phyloP scores from a whole-genome alignment of 2,888 invertebrate species.

The Unio delphinus region DNA sequence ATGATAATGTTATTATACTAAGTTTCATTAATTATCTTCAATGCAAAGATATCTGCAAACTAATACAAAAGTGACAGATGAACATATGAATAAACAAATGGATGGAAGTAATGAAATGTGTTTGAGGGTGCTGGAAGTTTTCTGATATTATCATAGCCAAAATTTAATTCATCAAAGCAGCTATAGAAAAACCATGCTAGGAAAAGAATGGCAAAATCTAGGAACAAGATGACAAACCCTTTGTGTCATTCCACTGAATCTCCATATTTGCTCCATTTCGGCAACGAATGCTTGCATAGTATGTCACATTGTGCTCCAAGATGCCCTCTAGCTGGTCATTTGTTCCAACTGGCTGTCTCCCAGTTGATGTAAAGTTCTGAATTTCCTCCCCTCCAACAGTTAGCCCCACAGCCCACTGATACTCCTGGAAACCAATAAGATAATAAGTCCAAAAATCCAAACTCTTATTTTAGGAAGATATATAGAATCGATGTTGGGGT shows the following conservation, averaged over 20 bases:
- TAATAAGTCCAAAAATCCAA: no score
- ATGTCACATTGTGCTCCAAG: slow-evolving; percentile 37
- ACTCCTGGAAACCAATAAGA: slow-evolving; percentile 30
- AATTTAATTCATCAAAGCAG: background rate
- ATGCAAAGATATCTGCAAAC: no score
- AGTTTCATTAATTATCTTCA: no score
- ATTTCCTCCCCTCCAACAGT: slow-evolving; percentile 37
- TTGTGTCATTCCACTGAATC: slow-evolving; percentile 24
- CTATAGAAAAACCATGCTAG: slow-evolving; percentile 1
- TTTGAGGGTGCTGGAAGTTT: background rate
- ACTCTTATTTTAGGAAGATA: no score
- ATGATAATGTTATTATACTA: no score
- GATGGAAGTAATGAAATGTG: background rate
- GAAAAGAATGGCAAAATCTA: background rate
- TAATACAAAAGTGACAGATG: no score
- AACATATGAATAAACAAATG: no score
- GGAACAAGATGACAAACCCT: slow-evolving; percentile 16
- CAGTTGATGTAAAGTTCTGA: slow-evolving; percentile 42
- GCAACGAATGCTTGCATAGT: slow-evolving; percentile 41
- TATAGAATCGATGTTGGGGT: no score
- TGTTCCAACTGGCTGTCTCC: slow-evolving; percentile 31
- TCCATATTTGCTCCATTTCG: slow-evolving; percentile 40
- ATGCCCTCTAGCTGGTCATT: slow-evolving; percentile 40
- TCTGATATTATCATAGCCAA: background rate
- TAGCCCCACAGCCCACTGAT: slow-evolving; percentile 53